These are phyloP conservation scores for Brachionus rotundiformis DNA, from an alignment of 1,140 invertebrate species.

Conservation along the genomic window DNA sequence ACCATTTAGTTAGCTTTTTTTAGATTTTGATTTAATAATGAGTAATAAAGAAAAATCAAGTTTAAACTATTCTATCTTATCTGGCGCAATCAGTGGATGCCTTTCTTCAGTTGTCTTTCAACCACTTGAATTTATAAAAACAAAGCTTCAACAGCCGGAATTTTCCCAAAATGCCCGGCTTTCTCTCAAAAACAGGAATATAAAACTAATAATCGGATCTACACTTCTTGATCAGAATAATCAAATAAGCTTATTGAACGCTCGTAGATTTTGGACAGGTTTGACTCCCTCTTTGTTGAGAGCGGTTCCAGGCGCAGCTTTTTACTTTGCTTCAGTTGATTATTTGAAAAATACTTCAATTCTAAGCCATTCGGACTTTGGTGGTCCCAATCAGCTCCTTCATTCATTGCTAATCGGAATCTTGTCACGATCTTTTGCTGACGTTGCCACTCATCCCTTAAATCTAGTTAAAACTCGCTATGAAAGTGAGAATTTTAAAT, in stretches of 20 bases:
- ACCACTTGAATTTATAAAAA: slow-evolving; percentile 47
- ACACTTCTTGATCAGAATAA: background rate
- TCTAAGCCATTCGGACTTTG: background rate
- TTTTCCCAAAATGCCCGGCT: background rate
- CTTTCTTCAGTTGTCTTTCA: slow-evolving; percentile 7
- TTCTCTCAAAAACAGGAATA: background rate
- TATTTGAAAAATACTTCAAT: background rate
- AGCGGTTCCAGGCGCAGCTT: slow-evolving; percentile 14
- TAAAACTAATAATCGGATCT: background rate
- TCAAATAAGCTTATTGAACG: background rate
- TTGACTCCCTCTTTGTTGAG: slow-evolving; percentile 1
- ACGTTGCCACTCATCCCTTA: slow-evolving; percentile 28
- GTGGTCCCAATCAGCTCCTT: background rate
- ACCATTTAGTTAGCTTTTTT: background rate
- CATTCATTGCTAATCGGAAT: slow-evolving; percentile 36
- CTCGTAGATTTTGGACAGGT: slow-evolving; percentile 35
- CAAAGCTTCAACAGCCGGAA: slow-evolving; percentile 43
- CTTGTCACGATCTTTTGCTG: background rate
- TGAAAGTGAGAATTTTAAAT: slow-evolving; percentile 47
- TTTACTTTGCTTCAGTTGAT: slow-evolving; percentile 47
- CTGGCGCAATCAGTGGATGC: slow-evolving; percentile 22
- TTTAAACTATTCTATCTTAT: slow-evolving; percentile 37
- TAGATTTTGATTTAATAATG: background rate
- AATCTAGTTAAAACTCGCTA: slow-evolving; percentile 42
- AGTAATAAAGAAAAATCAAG: slow-evolving; percentile 5